phyloP scores from a whole-genome alignment of 2,888 invertebrate species.

The Acanthosepion lycidas region DNA sequence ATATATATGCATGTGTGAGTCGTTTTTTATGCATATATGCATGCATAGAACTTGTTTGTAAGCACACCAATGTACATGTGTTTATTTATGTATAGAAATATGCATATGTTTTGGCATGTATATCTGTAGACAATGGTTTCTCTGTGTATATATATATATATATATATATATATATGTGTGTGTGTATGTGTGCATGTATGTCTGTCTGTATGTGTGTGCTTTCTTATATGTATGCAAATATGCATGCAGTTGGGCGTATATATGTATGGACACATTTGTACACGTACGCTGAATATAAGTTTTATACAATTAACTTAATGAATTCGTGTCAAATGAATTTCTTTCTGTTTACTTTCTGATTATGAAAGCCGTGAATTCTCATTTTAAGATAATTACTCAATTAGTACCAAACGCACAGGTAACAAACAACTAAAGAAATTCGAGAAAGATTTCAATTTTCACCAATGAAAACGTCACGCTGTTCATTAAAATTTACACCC shows the following conservation, averaged over 20 bases:
- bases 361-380: background rate
- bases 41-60: background rate
- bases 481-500: conserved; percentile 1
- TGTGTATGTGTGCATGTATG: background rate
- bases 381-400: conserved; percentile 17
- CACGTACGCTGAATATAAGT: background rate
- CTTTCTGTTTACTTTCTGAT: background rate
- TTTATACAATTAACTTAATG: background rate
- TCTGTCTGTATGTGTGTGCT: no score
- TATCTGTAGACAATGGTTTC: background rate
- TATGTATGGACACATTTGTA: background rate
- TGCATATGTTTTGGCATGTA: background rate
- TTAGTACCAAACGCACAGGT: background rate
- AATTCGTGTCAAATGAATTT: background rate
- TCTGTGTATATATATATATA: background rate
- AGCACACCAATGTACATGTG: background rate
- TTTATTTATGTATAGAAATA: background rate
- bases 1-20: background rate
- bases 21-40: background rate
- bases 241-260: background rate
- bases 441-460: background rate
- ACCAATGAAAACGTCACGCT: background rate
- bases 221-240: background rate
- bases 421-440: background rate
- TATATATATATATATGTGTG: background rate